phyloP scores from a whole-genome alignment of 2,113 vertebrate genomes.

The Passer montanus region DNA sequence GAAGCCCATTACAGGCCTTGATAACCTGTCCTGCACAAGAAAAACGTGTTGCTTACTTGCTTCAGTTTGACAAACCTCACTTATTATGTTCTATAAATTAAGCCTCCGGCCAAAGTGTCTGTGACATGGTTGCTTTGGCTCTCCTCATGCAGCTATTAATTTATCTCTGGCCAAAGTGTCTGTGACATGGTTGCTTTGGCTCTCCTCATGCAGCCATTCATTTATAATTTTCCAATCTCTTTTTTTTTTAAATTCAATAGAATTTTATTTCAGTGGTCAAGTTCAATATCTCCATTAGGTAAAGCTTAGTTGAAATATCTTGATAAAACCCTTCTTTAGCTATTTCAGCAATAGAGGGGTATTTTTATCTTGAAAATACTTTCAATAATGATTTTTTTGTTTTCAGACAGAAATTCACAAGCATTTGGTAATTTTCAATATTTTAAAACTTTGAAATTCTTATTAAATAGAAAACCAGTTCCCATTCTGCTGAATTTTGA shows the following conservation, averaged over 20 bases:
- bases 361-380: neutral
- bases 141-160: too few species aligned
- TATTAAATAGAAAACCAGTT: neutral
- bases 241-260: neutral
- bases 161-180: neutral
- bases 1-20: neutral
- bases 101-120: neutral
- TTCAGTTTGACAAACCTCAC: neutral
- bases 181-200: neutral
- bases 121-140: neutral
- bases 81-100: neutral
- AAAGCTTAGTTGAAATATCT: neutral
- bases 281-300: neutral
- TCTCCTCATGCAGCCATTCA: neutral
- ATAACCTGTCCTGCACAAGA: neutral
- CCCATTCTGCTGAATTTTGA: neutral
- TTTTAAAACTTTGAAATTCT: neutral
- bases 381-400: neutral
- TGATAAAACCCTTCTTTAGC: neutral
- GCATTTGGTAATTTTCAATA: neutral
- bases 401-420: neutral
- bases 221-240: neutral
- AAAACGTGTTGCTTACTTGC: neutral
- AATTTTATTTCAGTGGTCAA: neutral
- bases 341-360: rapidly evolving